A percentile compares a stretch with the other conserved stretches of the same genome.
Evolutionary conservation across 2,888 invertebrate genomes (phyloP).

Genomic region (Tillus elongatus): DNA sequence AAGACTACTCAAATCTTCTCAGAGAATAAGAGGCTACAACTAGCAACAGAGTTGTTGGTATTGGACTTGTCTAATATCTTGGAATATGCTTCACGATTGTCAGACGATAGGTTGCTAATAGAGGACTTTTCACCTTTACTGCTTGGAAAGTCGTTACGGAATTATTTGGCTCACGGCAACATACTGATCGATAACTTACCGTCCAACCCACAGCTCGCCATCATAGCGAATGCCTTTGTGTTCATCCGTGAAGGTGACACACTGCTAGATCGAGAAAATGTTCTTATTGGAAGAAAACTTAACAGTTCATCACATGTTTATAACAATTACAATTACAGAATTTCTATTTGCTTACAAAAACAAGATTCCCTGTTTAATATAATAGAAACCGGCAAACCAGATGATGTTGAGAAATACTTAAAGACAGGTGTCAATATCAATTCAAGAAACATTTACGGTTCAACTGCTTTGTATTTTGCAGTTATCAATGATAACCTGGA

Average conservation of each 20-base stretch:
- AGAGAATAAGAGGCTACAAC: not conserved
- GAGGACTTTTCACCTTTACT: not conserved
- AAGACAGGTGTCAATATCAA: no score
- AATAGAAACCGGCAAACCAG: no score
- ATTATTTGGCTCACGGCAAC: slow-evolving; percentile 2
- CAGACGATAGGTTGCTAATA: not conserved
- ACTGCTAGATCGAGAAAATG: not conserved
- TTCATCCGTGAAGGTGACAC: not conserved
- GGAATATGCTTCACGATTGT: not conserved
- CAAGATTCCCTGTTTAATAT: no score
- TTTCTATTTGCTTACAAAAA: no score
- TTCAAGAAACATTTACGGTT: no score
- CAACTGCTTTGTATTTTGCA: no score
- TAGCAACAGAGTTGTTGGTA: not conserved
- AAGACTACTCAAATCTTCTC: no score
- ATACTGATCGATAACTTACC: not conserved
- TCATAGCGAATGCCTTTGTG: not conserved
- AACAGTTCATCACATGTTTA: no score
- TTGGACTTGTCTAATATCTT: not conserved
- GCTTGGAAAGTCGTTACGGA: not conserved
- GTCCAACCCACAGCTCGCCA: not conserved
- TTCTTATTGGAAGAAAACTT: slow-evolving; percentile 1
- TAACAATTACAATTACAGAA: no score
- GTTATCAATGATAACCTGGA: no score
- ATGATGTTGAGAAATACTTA: not conserved